A percentile compares a stretch with the other conserved stretches of the same genome.
These are phyloP conservation scores for Rhopilema esculentum DNA, from an alignment of 30 jellyfish, hydroid and myxozoan species.

Conservation along the genomic window DNA sequence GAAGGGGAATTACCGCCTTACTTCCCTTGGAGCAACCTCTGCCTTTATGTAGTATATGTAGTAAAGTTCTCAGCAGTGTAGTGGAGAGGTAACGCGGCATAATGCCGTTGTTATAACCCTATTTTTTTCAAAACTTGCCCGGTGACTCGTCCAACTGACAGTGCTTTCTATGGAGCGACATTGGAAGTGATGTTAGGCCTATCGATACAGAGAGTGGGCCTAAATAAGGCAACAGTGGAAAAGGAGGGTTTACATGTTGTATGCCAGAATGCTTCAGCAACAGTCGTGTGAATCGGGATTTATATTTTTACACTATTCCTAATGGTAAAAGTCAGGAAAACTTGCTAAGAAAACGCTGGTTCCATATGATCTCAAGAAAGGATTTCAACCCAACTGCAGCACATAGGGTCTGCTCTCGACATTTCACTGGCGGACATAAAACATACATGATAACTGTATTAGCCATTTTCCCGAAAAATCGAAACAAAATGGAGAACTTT, in stretches of 20 bases:
- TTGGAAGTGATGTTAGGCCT: no score
- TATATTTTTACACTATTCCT: conserved; percentile 5
- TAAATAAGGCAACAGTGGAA: neutral
- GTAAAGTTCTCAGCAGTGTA: no score
- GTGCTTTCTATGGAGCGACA: no score
- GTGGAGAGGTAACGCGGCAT: no score
- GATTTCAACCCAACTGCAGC: neutral
- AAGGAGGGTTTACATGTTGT: conserved; percentile 28
- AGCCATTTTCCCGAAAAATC: conserved; percentile 18
- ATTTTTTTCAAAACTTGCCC: no score
- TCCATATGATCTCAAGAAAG: conserved; percentile 3
- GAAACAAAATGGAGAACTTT: neutral
- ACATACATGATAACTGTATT: conserved; percentile 26
- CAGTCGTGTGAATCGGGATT: neutral
- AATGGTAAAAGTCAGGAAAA: neutral
- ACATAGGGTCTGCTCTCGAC: conserved; percentile 38
- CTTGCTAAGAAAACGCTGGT: conserved; percentile 18
- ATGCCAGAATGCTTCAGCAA: conserved; percentile 11
- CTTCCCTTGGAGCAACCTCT: no score
- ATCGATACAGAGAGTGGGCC: no score
- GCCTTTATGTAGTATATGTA: no score
- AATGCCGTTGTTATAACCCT: no score
- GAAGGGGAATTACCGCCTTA: no score
- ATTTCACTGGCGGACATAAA: conserved; percentile 38
- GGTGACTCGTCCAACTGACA: no score